phyloP scores from a whole-genome alignment of 2,113 vertebrate species.

The Sceloporus undulatus region DNA sequence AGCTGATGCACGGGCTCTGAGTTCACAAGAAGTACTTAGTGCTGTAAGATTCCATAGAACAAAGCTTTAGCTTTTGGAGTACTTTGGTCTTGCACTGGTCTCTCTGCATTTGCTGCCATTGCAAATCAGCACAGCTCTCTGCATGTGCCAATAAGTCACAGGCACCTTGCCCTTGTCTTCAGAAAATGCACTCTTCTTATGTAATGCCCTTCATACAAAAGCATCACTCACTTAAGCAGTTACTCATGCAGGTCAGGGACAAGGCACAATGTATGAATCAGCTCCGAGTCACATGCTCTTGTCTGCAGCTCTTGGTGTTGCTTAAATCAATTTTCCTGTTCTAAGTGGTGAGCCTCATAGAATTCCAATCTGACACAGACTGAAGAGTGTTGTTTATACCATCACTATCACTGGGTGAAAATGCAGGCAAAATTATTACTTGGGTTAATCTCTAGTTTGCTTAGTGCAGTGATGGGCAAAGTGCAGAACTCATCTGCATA shows the following conservation, averaged over 20 bases:
- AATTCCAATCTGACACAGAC: constrained; percentile 7
- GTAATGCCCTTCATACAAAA: too few relatives aligned
- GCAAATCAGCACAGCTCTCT: background rate
- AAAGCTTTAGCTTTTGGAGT: background rate
- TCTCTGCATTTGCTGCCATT: background rate
- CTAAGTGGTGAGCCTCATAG: background rate
- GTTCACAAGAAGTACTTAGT: background rate
- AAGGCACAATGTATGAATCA: background rate
- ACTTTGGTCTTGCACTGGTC: background rate
- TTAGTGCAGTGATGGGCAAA: background rate
- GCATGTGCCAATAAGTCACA: too few relatives aligned
- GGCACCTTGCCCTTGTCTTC: background rate
- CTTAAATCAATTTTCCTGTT: background rate
- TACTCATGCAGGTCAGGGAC: background rate
- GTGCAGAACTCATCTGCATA: too few relatives aligned
- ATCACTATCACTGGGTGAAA: background rate
- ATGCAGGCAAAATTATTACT: background rate
- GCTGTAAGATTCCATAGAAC: background rate
- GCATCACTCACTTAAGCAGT: background rate
- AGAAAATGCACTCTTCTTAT: background rate
- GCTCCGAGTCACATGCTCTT: background rate
- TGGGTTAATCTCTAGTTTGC: background rate
- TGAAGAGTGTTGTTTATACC: background rate
- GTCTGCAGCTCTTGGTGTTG: background rate
- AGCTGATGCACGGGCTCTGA: background rate